Base-by-base conservation (phyloP, 92 coral and sea anemone genomes). In the Actinernus sp. region DNA sequence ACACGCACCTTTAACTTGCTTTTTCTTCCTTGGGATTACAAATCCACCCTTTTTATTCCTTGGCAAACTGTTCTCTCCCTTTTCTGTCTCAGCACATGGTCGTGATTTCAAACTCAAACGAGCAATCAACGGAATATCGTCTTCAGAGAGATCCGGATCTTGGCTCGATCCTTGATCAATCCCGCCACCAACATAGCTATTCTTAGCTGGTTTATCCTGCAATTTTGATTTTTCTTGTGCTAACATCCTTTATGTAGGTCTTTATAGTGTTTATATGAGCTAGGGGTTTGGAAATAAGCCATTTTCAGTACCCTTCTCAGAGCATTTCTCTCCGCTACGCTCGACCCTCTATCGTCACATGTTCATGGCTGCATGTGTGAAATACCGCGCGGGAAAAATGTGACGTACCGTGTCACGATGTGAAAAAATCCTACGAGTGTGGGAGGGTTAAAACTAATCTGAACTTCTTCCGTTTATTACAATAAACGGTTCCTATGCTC, bases 1-100 rank as follows among this genome's bases (percentile, higher is more conserved):
- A 20, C 39, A 34, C 81, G 7, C 65, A 92, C 98, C 98, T 38
- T 78, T 81, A 1, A 81, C 71, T 34, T 81, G 83, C 58, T 90
- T 81, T 55, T 92, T 89, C 58, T 89, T 92, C 27, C 92, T 77
- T 2, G 98, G 98, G 46, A 92, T 92, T 1, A 88, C 95, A 68
- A 92, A 92, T 0, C 67, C 72, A 26, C 53, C 76, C 68, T 65
- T 90, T 70, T 81, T 86, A 9, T 69, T 21, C 28, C 49, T 73
- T 26, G 31, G 31, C 1, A n/a, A 18, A 24, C 37, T 49, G 26
- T 47, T 65, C 12, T 12, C 18, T 16, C 10, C 43, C 11, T 20
- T 65, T 18, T 65, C 72, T 34, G 13, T 70, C n/a, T 34, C 41
- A 19, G n/a, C 18, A 3, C 31, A 18, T 4, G 65, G 4, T 55